Percentiles rank a stretch among this genome's conserved stretches.
Conservation (phyloP, 1,140 invertebrate genomes). For the Nephotettix cincticeps region DNA sequence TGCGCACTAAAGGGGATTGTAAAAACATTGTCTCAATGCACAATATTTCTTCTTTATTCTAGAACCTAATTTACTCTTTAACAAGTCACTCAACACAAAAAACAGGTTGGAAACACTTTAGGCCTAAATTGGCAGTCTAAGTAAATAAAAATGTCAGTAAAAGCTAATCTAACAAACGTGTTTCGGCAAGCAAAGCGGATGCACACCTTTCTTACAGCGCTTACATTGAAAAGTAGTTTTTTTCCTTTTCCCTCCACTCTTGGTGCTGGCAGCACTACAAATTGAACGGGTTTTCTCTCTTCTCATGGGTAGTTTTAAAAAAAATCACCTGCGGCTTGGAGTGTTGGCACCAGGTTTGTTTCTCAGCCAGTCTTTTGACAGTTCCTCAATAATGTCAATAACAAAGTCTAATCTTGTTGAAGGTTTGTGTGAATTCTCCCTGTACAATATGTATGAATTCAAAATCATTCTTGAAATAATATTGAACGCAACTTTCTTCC, state of each 20-base stretch:
- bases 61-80: no score
- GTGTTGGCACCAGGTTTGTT: no score
- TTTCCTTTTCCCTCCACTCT: constrained; percentile 5
- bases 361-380: neutral
- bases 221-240: neutral
- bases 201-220: no score
- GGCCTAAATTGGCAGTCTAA: no score
- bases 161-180: no score
- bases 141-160: no score
- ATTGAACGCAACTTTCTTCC: constrained; percentile 40
- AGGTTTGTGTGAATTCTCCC: neutral
- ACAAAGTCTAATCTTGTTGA: constrained; percentile 24
- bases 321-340: neutral
- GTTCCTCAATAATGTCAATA: neutral
- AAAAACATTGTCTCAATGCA: no score
- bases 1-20: no score
- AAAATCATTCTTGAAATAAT: constrained; percentile 39
- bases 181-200: no score
- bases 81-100: no score
- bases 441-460: constrained; percentile 27
- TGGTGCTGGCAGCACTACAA: neutral
- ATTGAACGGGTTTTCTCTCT: neutral
- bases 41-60: no score
- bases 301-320: neutral
- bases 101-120: no score